Conservation (phyloP, 2,113 vertebrate genomes). For the Gymnocephalus cernua region DNA sequence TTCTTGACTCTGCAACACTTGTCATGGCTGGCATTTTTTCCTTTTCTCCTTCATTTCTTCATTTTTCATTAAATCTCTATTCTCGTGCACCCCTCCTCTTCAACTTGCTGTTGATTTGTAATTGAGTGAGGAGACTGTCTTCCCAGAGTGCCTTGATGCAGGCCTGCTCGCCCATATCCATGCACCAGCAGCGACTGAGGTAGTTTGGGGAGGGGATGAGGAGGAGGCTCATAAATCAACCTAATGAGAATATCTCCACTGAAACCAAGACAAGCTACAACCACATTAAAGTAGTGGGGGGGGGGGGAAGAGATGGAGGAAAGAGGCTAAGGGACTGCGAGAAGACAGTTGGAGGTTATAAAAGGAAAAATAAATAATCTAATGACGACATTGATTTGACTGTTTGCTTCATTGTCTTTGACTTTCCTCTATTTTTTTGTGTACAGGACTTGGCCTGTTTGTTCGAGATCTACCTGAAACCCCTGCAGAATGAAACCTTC, state of each 20-base stretch:
- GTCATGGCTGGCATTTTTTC: conserved; percentile 25
- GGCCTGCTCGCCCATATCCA: conserved; percentile 40
- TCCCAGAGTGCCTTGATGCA: conserved; percentile 41
- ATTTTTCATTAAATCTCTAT: conserved; percentile 48
- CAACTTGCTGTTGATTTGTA: conserved; percentile 63
- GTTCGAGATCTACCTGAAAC: conserved; percentile 95
- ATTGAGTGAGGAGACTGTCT: conserved; percentile 52
- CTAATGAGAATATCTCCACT: conserved; percentile 78
- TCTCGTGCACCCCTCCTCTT: conserved; percentile 5
- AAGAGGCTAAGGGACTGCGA: conserved; percentile 23
- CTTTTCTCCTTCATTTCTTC: conserved; percentile 18
- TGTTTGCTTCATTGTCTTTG: conserved; percentile 32
- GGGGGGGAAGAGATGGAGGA: conserved; percentile 19
- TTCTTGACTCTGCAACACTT: conserved; percentile 27
- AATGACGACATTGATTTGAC: conserved; percentile 33
- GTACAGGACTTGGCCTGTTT: conserved; percentile 93
- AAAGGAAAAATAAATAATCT: conserved; percentile 28
- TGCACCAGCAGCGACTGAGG: conserved; percentile 39
- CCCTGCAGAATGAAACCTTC: conserved; percentile 95
- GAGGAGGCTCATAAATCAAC: conserved; percentile 75
- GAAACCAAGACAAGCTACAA: conserved; percentile 69
- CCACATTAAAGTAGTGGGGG: conserved; percentile 57
- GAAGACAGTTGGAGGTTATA: conserved; percentile 42
- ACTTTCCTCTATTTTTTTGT: conserved; percentile 17
- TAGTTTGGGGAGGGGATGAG: conserved; percentile 8